phyloP scores from a whole-genome alignment of 2,113 vertebrate species.

The Pelvicachromis taeniatus region DNA sequence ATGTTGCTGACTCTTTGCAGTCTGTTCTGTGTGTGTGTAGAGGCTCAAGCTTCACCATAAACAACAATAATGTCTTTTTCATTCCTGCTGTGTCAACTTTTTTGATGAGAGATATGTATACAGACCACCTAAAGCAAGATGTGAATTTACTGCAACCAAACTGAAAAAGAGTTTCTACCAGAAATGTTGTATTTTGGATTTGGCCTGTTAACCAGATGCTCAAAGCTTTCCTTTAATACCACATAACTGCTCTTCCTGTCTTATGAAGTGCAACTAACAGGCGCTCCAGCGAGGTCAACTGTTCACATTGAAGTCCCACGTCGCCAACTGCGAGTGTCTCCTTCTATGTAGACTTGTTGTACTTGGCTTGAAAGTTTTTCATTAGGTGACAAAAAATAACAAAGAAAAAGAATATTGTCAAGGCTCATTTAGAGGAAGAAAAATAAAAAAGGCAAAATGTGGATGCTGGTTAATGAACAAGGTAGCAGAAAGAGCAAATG shows the following conservation, averaged over 20 bases:
- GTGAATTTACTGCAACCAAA: neutral
- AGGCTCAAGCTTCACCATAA: neutral
- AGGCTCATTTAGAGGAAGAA: neutral
- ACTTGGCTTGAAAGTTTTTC: neutral
- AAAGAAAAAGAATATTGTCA: neutral
- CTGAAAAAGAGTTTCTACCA: neutral
- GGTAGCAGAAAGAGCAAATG: neutral
- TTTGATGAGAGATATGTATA: neutral
- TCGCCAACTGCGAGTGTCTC: neutral
- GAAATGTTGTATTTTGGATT: neutral
- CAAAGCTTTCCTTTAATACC: neutral
- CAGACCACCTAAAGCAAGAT: neutral
- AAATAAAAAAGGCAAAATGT: neutral
- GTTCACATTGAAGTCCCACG: neutral
- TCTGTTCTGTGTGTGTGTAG: neutral
- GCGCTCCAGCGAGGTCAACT: neutral
- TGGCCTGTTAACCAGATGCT: neutral
- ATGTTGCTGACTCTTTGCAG: neutral
- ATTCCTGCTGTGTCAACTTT: neutral
- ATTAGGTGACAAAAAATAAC: neutral
- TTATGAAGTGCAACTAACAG: neutral
- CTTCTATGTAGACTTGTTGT: neutral
- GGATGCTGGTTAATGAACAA: neutral
- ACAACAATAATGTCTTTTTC: neutral
- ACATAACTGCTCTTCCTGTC: neutral